Percentiles rank a stretch among this genome's conserved stretches.
These are phyloP conservation scores for Enteromius viviparus DNA, from an alignment of 2,797 vertebrate species.

Conservation along the genomic window DNA sequence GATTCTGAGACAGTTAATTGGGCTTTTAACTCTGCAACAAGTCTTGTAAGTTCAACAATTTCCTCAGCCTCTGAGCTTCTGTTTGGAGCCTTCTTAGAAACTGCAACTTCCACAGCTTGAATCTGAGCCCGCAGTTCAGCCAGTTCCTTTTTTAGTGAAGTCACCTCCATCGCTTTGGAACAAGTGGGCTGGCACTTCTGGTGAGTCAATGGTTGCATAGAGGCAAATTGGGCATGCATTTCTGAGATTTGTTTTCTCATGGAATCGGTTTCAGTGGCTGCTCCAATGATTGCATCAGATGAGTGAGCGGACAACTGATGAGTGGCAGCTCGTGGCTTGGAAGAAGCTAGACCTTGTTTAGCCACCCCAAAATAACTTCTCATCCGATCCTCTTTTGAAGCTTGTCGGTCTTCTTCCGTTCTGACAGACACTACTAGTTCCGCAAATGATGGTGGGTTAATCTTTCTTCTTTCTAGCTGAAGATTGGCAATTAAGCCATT, in stretches of 20 bases:
- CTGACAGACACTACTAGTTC: background rate
- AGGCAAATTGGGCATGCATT: background rate
- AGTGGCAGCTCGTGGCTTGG: background rate
- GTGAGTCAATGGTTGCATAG: background rate
- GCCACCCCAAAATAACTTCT: background rate
- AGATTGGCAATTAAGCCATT: background rate
- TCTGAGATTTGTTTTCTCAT: background rate
- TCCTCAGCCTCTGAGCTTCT: background rate
- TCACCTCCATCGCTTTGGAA: background rate
- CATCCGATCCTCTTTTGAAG: constrained; percentile 17
- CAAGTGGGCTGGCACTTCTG: background rate
- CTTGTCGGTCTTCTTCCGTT: background rate
- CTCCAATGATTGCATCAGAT: background rate
- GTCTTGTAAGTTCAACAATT: background rate
- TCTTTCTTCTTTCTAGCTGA: background rate
- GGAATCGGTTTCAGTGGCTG: background rate
- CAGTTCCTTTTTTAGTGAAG: background rate
- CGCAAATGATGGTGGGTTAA: background rate
- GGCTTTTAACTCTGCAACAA: background rate
- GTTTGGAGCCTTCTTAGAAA: background rate
- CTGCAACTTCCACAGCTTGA: no score
- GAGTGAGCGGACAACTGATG: background rate
- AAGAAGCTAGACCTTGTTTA: background rate
- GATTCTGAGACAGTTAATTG: background rate
- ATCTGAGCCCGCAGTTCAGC: background rate